Base-by-base conservation (phyloP, 2,888 invertebrate genomes). In the Lycaena phlaeas region DNA sequence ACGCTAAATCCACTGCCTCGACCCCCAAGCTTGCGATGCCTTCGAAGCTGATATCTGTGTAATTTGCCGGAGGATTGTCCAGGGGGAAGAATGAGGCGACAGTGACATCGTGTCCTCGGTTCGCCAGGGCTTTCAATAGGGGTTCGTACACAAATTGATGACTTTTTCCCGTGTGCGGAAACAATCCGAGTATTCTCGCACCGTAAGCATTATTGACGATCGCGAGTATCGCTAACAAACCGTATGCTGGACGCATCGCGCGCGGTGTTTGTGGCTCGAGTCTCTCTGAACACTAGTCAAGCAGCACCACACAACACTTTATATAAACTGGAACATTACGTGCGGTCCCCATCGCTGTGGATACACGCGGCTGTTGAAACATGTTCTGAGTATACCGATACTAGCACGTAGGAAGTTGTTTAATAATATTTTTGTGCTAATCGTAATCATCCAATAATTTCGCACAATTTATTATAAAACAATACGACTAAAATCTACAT, bases 91-190 rank as follows among this genome's bases (percentile, higher is more conserved):
- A 85, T 1, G 88, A 87, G 1, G 87, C 71, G 1, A 89, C 86
- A 9, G 89, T 89, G 2, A 90, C 58, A 30, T 89, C 76, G 54
- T 90, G 89, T 1, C 89, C 89, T 34, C 85, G 75, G 14, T 71
- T 69, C 0, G 86, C 87, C 38, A 90, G 60, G 27, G 75, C 81
- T 38, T 72, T 73, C 4, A 90, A 56, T 2, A 90, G 63, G 0
- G 86, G 85, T 31, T 86, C 79, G 58, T 88, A 88, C 1, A 88
- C 87, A 61, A 86, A 79, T 51, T 88, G 88, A 53, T 90, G 90
- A 51, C 90, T 90, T 44, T 85, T 86, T 0, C 88, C 88, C 0
- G 84, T 77, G 53, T 89, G 85, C 0, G 87, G 86, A 53, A 90
- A 89, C 0, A 88, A 61, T 2, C 85, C 88, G 30, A 90, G 74